phyloP scores from a whole-genome alignment of 2,888 invertebrate genomes.

The Clistopyga incitator region DNA sequence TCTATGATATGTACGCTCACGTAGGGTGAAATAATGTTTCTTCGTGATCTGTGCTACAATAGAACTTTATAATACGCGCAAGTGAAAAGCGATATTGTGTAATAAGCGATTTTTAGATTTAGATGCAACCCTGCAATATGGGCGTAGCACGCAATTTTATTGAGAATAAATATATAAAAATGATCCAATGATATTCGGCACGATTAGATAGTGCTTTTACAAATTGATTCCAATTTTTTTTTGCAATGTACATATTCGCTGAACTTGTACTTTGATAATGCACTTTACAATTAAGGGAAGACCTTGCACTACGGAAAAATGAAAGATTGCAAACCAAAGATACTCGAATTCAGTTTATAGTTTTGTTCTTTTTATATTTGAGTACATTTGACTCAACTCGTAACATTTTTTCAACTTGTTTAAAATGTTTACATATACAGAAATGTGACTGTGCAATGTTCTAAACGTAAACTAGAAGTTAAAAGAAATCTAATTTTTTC shows the following conservation, averaged over 20 bases:
- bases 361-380: background rate
- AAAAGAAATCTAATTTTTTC: no score
- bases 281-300: background rate
- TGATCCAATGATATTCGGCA: conserved; percentile 19
- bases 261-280: conserved; percentile 5
- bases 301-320: conserved; percentile 9
- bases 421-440: no score
- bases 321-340: background rate
- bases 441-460: no score
- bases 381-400: no score
- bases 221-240: background rate
- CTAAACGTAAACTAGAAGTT: no score
- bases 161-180: conserved; percentile 25
- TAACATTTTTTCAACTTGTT: no score
- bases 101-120: conserved; percentile 9
- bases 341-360: background rate
- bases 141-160: background rate
- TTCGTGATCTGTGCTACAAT: conserved; percentile 32
- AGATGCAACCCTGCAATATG: background rate
- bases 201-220: background rate
- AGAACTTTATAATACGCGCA: conserved; percentile 42
- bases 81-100: conserved; percentile 44
- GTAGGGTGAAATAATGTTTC: conserved; percentile 59
- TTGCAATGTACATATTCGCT: background rate
- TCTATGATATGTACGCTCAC: conserved; percentile 47